phyloP scores from a whole-genome alignment of 2,888 invertebrate species.

The Spodoptera littoralis region DNA sequence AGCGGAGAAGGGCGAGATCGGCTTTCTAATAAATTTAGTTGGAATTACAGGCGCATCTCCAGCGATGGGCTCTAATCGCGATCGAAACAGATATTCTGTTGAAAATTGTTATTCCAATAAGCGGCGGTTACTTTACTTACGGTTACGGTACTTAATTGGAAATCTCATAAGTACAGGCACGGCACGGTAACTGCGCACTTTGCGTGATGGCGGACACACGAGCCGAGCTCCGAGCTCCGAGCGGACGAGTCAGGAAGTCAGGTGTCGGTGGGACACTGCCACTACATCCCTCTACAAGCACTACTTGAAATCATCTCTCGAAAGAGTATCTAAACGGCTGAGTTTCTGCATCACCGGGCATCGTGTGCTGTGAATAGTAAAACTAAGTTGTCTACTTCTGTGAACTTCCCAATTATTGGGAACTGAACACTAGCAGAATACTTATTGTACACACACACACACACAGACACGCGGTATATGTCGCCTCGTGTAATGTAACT shows the following conservation, averaged over 20 bases:
- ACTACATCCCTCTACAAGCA: too few relatives aligned
- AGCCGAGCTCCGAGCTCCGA: neutral
- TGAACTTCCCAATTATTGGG: slow-evolving; percentile 38
- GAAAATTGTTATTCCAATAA: slow-evolving; percentile 61
- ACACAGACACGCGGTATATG: slow-evolving; percentile 13
- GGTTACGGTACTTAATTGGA: slow-evolving; percentile 60
- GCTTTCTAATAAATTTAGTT: slow-evolving; percentile 80
- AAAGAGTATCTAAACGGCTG: slow-evolving; percentile 35
- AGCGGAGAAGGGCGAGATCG: slow-evolving; percentile 78
- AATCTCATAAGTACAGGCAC: slow-evolving; percentile 50
- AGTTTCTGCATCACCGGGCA: slow-evolving; percentile 47
- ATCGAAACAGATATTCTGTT: slow-evolving; percentile 55
- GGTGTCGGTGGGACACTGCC: too few relatives aligned
- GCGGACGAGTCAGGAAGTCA: too few relatives aligned
- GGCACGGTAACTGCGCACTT: slow-evolving; percentile 35
- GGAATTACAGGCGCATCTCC: slow-evolving; percentile 68
- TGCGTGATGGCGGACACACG: slow-evolving; percentile 15
- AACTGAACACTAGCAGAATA: slow-evolving; percentile 45
- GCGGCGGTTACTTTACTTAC: slow-evolving; percentile 54
- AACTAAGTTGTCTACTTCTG: slow-evolving; percentile 28
- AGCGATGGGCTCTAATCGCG: slow-evolving; percentile 54
- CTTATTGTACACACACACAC: slow-evolving; percentile 16
- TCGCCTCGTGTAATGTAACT: slow-evolving; percentile 15
- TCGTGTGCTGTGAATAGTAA: slow-evolving; percentile 44
- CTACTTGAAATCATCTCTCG: neutral